These are phyloP conservation scores for Microcebus lehilahytsara DNA, from an alignment of 2,113 vertebrate genomes.

Conservation along the genomic window DNA sequence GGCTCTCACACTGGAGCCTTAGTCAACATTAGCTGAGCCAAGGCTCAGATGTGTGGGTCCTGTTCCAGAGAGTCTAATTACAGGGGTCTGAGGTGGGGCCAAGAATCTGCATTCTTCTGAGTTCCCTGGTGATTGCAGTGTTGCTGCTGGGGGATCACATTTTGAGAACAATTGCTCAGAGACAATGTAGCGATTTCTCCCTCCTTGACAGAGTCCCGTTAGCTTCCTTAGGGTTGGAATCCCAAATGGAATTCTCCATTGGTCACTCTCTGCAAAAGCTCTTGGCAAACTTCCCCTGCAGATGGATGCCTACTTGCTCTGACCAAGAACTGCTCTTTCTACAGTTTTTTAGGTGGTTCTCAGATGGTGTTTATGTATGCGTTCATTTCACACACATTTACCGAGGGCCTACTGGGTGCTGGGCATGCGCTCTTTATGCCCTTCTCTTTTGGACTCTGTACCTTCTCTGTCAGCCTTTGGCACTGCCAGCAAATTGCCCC, in stretches of 20 bases:
- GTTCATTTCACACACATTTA: neutral
- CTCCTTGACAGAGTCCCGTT: neutral
- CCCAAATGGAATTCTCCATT: neutral
- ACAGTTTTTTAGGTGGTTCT: no score
- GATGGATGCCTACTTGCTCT: no score
- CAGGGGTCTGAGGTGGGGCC: no score
- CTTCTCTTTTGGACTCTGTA: neutral
- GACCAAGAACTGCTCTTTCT: neutral
- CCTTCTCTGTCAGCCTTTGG: neutral
- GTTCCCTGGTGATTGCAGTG: neutral
- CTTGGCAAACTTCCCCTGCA: no score
- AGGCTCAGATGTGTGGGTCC: neutral
- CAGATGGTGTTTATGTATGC: neutral
- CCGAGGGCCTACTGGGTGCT: no score
- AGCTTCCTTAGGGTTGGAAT: neutral
- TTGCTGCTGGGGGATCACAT: rapidly evolving
- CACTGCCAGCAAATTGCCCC: no score
- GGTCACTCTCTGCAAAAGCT: neutral
- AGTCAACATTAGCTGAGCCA: neutral
- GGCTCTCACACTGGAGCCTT: neutral
- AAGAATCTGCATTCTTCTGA: neutral
- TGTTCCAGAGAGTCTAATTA: neutral
- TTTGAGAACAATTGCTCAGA: neutral
- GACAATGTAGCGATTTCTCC: neutral
- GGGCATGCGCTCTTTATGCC: rapidly evolving